Conservation (phyloP, 2,797 vertebrate genomes). For the Peromyscus attwateri region DNA sequence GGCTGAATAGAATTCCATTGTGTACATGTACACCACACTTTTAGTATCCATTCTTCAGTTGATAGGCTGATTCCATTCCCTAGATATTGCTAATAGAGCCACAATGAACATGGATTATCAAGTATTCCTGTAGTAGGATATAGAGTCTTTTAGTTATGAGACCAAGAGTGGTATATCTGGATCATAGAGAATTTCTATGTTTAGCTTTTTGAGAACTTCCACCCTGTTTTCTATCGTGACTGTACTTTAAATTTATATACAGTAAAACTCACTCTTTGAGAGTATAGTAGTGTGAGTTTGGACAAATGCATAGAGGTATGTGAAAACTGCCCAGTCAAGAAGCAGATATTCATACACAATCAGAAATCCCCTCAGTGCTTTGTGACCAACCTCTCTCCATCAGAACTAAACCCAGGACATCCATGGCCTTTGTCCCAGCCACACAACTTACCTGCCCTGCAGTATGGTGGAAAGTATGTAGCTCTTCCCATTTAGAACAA, state of each 20-base stretch:
- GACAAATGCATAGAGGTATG: not conserved
- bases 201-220: not conserved
- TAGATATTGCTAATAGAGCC: not conserved
- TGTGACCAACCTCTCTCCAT: not conserved
- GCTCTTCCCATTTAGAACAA: not conserved
- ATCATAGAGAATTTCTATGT: not conserved
- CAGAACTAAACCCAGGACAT: not conserved
- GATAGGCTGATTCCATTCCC: not conserved
- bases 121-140: not conserved
- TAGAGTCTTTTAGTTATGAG: not conserved
- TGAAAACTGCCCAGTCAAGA: not conserved
- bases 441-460: not conserved
- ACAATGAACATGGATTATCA: not conserved
- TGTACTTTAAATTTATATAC: not conserved
- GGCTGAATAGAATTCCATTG: not conserved
- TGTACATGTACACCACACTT: not conserved
- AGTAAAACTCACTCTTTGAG: not conserved
- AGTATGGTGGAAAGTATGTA: not conserved
- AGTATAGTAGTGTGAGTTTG: not conserved
- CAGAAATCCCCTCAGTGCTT: not conserved
- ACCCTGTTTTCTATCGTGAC: not conserved
- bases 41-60: not conserved
- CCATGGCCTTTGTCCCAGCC: too few species aligned
- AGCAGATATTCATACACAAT: not conserved
- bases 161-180: not conserved